These are phyloP conservation scores for Gastracanthus pulcherrimus DNA, from an alignment of 2,888 invertebrate genomes.

Conservation along the genomic window DNA sequence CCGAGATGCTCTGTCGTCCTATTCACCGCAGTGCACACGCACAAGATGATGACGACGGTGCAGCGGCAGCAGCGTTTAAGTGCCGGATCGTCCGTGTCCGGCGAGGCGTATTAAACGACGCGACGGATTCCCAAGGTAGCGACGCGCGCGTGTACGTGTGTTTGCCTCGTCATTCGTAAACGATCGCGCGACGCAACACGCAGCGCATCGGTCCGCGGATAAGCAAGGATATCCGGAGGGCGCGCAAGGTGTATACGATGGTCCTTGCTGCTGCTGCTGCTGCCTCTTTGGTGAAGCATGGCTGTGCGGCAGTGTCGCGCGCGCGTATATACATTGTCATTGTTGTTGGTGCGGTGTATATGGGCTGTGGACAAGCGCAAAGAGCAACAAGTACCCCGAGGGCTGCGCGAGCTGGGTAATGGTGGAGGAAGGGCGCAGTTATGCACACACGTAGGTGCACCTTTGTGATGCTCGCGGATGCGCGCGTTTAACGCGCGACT, in stretches of 20 bases:
- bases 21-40: not conserved
- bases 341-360: not conserved
- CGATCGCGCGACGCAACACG: not conserved
- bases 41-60: slow-evolving; percentile 9
- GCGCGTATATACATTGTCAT: not conserved
- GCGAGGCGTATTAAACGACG: slow-evolving; percentile 36
- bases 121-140: not conserved
- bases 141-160: too few species aligned
- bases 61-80: slow-evolving; percentile 23
- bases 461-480: slow-evolving; percentile 4
- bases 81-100: not conserved
- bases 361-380: not conserved
- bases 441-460: not conserved
- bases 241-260: too few species aligned
- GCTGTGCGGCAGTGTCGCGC: too few species aligned
- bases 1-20: not conserved
- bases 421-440: too few species aligned
- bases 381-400: slow-evolving; percentile 54
- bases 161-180: slow-evolving; percentile 44
- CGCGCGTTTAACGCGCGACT: slow-evolving; percentile 14
- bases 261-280: too few species aligned
- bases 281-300: too few species aligned
- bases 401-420: not conserved
- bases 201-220: not conserved
- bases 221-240: not conserved